Evolutionary conservation across 53 echinoderm and acorn worm species (phyloP).

Genomic region (Patiria pectinifera): DNA sequence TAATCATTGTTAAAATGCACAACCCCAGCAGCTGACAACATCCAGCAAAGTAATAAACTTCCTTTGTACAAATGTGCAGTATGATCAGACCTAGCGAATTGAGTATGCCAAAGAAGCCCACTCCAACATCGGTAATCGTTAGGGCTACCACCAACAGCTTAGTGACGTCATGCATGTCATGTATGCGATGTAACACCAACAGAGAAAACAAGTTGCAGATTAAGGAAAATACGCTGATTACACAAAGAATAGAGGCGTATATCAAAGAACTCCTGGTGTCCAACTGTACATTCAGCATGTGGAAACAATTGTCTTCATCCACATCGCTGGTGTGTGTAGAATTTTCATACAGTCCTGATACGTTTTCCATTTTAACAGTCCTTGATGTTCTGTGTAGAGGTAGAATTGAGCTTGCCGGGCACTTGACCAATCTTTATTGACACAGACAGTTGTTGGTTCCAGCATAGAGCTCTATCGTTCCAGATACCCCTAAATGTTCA

Average conservation of each 20-base stretch:
- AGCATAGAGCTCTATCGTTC: too few relatives aligned
- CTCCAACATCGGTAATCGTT: neutral
- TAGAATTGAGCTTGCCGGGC: too few relatives aligned
- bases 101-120: constrained; percentile 18
- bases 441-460: too few relatives aligned
- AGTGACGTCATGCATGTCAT: constrained; percentile 41
- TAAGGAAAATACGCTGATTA: neutral
- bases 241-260: neutral
- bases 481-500: too few relatives aligned
- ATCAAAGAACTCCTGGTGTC: neutral
- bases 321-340: too few relatives aligned
- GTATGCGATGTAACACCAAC: constrained; percentile 20
- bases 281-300: too few relatives aligned
- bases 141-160: constrained; percentile 17
- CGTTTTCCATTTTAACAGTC: too few relatives aligned
- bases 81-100: neutral
- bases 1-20: constrained; percentile 1
- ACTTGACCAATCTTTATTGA: too few relatives aligned
- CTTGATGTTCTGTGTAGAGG: too few relatives aligned
- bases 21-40: neutral
- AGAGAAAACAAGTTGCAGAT: constrained; percentile 24
- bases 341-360: too few relatives aligned
- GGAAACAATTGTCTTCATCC: too few relatives aligned
- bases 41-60: neutral
- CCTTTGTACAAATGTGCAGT: neutral